Evolutionary conservation across 2,888 invertebrate species (phyloP).

Genomic region (Spatulosminthurus flaviceps): DNA sequence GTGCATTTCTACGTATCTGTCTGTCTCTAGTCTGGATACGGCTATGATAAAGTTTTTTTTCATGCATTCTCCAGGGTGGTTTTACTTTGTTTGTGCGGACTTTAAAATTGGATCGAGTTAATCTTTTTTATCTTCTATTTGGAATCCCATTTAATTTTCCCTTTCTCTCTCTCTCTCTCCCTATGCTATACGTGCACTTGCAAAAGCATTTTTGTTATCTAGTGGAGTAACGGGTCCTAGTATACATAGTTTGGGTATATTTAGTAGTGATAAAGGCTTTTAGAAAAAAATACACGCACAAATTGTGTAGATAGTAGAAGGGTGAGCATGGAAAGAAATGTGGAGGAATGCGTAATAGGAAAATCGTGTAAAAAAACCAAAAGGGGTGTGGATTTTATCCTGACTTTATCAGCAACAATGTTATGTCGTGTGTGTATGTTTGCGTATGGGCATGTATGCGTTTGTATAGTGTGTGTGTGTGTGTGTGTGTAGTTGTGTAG

Average conservation of each 20-base stretch:
- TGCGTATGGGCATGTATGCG: neutral
- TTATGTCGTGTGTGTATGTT: neutral
- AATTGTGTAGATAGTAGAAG: neutral
- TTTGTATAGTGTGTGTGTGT: neutral
- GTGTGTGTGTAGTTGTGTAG: neutral
- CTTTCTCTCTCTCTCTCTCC: neutral
- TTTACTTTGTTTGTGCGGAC: slow-evolving; percentile 6
- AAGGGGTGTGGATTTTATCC: slow-evolving; percentile 18
- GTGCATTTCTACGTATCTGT: no score
- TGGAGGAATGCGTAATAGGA: slow-evolving; percentile 18
- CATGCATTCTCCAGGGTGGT: neutral
- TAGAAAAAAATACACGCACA: neutral
- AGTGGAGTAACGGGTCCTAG: no score
- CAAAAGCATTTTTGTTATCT: no score
- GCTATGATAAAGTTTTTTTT: neutral
- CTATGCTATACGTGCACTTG: no score
- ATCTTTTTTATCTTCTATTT: slow-evolving; percentile 16
- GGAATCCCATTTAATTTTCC: slow-evolving; percentile 21
- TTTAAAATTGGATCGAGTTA: slow-evolving; percentile 14
- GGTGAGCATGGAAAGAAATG: neutral
- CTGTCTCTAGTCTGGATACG: no score
- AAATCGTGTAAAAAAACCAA: slow-evolving; percentile 15
- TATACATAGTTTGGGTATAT: no score
- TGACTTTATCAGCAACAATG: slow-evolving; percentile 15
- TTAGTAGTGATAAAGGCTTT: neutral